These are phyloP conservation scores for Euproctis similis DNA, from an alignment of 2,888 invertebrate genomes.

Conservation along the genomic window DNA sequence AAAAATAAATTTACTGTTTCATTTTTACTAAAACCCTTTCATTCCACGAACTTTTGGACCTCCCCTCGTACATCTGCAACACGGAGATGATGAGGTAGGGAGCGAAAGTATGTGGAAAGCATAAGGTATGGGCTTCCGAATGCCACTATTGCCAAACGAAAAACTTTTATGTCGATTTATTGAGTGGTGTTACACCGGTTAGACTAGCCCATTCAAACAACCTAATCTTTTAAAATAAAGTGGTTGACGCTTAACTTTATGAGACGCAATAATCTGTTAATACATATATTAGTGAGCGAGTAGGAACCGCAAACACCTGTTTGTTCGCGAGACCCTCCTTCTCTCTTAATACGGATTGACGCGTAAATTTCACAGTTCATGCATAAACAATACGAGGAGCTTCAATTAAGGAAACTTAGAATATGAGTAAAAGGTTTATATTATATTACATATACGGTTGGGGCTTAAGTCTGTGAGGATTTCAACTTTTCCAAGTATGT, in stretches of 20 bases:
- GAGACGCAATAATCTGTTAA: conserved; percentile 5
- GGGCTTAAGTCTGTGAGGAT: conserved; percentile 9
- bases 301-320: conserved; percentile 21
- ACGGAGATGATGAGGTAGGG: too few species aligned
- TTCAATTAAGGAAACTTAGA: conserved; percentile 38
- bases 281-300: conserved; percentile 6
- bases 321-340: conserved; percentile 21
- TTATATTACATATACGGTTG: conserved; percentile 2
- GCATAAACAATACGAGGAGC: conserved; percentile 39
- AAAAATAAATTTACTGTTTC: too few species aligned
- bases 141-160: too few species aligned
- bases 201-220: too few species aligned
- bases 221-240: too few species aligned
- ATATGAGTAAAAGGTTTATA: conserved; percentile 28
- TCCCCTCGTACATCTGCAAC: too few species aligned
- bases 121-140: too few species aligned
- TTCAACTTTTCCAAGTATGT: conserved; percentile 11
- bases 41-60: too few species aligned
- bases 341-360: conserved; percentile 44
- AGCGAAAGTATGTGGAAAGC: too few species aligned
- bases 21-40: too few species aligned
- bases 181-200: too few species aligned
- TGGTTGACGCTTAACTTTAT: not conserved
- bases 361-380: conserved; percentile 41
- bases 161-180: too few species aligned